These are phyloP conservation scores for Cotesia typhae DNA, from an alignment of 1,140 invertebrate genomes.

Conservation along the genomic window DNA sequence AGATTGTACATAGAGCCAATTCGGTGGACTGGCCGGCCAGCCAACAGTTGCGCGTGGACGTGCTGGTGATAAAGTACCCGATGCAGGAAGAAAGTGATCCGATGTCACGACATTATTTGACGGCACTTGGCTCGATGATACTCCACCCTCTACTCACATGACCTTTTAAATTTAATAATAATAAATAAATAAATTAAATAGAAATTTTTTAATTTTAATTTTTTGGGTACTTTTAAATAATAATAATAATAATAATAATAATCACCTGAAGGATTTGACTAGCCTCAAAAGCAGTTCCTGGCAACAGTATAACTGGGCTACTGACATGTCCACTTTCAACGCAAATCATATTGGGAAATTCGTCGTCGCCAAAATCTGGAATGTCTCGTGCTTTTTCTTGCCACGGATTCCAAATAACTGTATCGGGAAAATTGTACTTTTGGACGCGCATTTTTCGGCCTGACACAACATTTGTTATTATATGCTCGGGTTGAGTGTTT, in stretches of 20 bases:
- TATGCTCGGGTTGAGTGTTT: slow-evolving; percentile 90
- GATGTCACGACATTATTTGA: slow-evolving; percentile 47
- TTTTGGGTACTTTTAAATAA: too few relatives aligned
- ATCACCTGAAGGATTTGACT: slow-evolving; percentile 84
- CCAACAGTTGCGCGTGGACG: slow-evolving; percentile 45
- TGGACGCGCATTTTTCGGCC: slow-evolving; percentile 90
- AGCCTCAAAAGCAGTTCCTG: slow-evolving; percentile 87
- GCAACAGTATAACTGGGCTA: slow-evolving; percentile 83
- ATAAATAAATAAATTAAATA: slow-evolving; percentile 1
- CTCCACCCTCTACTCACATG: slow-evolving; percentile 69
- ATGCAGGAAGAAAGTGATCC: slow-evolving; percentile 43
- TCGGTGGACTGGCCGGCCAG: slow-evolving; percentile 44
- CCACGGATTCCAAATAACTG: slow-evolving; percentile 98
- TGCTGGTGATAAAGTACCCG: slow-evolving; percentile 29
- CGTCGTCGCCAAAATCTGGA: slow-evolving; percentile 92
- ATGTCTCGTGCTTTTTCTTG: slow-evolving; percentile 90
- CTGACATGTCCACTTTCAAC: slow-evolving; percentile 92
- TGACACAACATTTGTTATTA: slow-evolving; percentile 91
- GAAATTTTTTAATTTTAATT: neutral
- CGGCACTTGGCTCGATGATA: slow-evolving; percentile 52
- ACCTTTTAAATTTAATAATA: slow-evolving; percentile 50
- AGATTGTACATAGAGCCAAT: slow-evolving; percentile 53
- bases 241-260: neutral
- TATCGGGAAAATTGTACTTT: slow-evolving; percentile 94
- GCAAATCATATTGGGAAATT: slow-evolving; percentile 95